Evolutionary conservation across 2,113 vertebrate genomes (phyloP).

Genomic region (Pelusios castaneus): DNA sequence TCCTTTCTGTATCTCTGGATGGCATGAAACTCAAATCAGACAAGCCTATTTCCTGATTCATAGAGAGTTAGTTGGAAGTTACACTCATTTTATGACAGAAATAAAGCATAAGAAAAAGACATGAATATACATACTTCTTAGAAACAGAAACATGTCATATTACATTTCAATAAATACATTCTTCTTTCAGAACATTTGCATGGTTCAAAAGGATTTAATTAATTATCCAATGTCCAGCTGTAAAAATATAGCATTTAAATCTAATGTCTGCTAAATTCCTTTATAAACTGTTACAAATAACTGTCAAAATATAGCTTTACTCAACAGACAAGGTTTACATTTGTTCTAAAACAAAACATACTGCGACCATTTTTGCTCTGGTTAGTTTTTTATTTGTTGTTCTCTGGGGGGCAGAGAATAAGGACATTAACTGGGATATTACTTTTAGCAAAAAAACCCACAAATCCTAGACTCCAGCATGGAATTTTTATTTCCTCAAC

Average conservation of each 20-base stretch:
- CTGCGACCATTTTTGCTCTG: neutral
- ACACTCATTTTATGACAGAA: neutral
- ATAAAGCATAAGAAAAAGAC: neutral
- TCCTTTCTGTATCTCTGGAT: neutral
- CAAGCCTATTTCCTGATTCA: neutral
- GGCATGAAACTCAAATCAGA: neutral
- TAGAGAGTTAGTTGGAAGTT: neutral
- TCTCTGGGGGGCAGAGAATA: neutral
- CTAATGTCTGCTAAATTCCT: neutral
- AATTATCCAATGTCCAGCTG: neutral
- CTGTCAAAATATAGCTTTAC: slow-evolving; percentile 12
- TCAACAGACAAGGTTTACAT: neutral
- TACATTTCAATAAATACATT: neutral
- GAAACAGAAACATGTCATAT: neutral
- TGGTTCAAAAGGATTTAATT: neutral
- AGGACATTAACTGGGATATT: neutral
- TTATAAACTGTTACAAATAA: slow-evolving; percentile 1
- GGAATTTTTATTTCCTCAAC: neutral
- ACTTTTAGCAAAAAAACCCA: neutral
- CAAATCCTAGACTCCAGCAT: neutral
- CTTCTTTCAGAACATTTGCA: neutral
- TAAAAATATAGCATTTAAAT: slow-evolving; percentile 34
- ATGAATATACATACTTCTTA: neutral
- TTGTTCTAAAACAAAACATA: neutral
- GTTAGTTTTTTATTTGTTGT: neutral